A percentile compares a stretch with the other conserved stretches of the same genome.
phyloP scores from a whole-genome alignment of 2,888 invertebrate genomes.

The Eudemis profundana region DNA sequence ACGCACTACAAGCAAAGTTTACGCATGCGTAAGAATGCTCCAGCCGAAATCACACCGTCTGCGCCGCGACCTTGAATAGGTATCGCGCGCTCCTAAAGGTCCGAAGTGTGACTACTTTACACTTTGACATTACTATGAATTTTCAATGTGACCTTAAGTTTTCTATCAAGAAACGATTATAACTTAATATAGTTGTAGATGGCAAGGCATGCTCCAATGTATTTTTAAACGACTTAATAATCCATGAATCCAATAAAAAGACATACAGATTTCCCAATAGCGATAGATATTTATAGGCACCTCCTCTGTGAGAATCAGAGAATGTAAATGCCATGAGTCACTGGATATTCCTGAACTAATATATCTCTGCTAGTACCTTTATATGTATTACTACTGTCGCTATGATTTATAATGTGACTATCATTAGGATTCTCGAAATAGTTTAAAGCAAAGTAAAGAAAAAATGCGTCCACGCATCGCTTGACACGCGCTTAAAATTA shows the following conservation, averaged over 20 bases:
- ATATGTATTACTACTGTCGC: slow-evolving; percentile 12
- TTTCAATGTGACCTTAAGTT: too few relatives aligned
- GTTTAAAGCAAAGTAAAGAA: slow-evolving; percentile 8
- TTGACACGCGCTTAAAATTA: slow-evolving; percentile 12
- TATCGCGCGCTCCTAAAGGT: too few relatives aligned
- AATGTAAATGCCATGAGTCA: slow-evolving; percentile 39
- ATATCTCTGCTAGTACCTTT: slow-evolving; percentile 14
- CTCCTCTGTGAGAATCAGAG: slow-evolving; percentile 18
- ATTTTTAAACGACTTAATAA: neutral
- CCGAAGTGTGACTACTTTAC: too few relatives aligned
- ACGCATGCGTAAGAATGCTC: too few relatives aligned
- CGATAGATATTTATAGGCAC: slow-evolving; percentile 18
- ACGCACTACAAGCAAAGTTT: too few relatives aligned
- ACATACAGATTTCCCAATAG: slow-evolving; percentile 14
- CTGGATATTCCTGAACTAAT: slow-evolving; percentile 32
- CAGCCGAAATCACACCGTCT: too few relatives aligned
- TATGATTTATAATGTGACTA: slow-evolving; percentile 22
- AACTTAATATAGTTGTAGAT: too few relatives aligned
- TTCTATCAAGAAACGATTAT: too few relatives aligned
- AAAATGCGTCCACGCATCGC: slow-evolving; percentile 1
- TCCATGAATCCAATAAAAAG: slow-evolving; percentile 1
- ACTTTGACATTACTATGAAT: too few relatives aligned
- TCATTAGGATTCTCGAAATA: slow-evolving; percentile 11
- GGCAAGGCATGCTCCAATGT: too few relatives aligned
- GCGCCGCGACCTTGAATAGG: too few relatives aligned